phyloP scores from a whole-genome alignment of 2,888 invertebrate genomes.

The Priocnemis perturbator region DNA sequence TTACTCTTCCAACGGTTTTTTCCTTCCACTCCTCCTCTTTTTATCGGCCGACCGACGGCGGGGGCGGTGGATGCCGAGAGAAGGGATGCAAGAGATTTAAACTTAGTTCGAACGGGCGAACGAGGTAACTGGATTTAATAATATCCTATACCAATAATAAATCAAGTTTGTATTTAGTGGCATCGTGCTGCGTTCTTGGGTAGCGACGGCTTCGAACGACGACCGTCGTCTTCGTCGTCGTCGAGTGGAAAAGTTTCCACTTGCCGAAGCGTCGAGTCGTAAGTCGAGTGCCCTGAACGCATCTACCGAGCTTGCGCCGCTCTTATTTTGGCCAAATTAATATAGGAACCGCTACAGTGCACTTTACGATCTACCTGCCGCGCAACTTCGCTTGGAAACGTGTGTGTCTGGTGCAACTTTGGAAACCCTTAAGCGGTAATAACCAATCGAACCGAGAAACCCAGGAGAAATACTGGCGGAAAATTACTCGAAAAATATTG shows the following conservation, averaged over 20 bases:
- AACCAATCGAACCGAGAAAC: no score
- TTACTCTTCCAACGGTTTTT: conserved; percentile 37
- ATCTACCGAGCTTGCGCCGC: no score
- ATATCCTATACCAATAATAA: conserved; percentile 68
- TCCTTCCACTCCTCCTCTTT: conserved; percentile 35
- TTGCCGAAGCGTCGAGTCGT: no score
- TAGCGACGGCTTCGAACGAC: background rate
- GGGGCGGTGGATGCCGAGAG: conserved; percentile 1
- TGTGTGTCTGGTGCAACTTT: no score
- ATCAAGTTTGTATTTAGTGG: conserved; percentile 67
- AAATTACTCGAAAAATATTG: no score
- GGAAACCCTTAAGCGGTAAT: no score
- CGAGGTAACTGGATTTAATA: conserved; percentile 70
- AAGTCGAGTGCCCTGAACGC: no score
- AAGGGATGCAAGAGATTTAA: conserved; percentile 56
- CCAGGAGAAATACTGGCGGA: no score
- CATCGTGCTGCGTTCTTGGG: conserved; percentile 17
- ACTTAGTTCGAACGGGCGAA: conserved; percentile 64
- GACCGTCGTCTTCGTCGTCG: no score
- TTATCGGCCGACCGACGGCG: conserved; percentile 25
- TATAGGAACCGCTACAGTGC: background rate
- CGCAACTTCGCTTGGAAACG: background rate
- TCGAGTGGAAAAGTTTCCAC: no score
- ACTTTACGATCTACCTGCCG: background rate
- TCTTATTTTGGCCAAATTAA: background rate